A percentile compares a stretch with the other conserved stretches of the same genome.
Conservation (phyloP, 2,797 vertebrate species). For the Amniataba percoides region DNA sequence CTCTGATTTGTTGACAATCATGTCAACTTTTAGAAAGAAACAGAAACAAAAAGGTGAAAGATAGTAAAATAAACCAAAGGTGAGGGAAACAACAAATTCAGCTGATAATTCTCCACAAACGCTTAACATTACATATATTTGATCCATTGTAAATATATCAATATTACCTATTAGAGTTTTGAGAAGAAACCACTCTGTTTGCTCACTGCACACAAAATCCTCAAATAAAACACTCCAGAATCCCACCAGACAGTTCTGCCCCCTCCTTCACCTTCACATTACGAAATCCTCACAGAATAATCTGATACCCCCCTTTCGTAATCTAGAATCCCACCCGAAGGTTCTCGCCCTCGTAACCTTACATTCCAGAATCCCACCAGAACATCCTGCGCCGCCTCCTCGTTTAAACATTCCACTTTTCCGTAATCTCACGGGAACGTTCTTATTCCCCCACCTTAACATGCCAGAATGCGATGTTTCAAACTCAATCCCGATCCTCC, state of each 20-base stretch:
- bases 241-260: neutral
- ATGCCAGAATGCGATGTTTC: slow-evolving; percentile 11
- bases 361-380: neutral
- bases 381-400: neutral
- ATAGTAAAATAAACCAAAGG: neutral
- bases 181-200: neutral
- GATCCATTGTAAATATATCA: neutral
- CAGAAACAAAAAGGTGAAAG: too few relatives aligned
- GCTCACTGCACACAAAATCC: neutral
- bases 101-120: too few relatives aligned
- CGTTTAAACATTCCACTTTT: neutral
- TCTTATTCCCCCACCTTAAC: neutral
- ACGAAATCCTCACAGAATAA: neutral
- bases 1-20: neutral
- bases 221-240: neutral
- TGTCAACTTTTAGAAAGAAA: neutral
- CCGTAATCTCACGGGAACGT: neutral
- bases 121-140: neutral
- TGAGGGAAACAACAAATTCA: neutral
- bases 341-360: accelerated
- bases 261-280: neutral
- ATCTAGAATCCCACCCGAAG: neutral
- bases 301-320: neutral
- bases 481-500: slow-evolving; percentile 2
- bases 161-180: neutral